Evolutionary conservation across 2,888 invertebrate species (phyloP), one percentile per base, ranked within the genome.

Genomic region (Pediacus dermestoides): DNA sequence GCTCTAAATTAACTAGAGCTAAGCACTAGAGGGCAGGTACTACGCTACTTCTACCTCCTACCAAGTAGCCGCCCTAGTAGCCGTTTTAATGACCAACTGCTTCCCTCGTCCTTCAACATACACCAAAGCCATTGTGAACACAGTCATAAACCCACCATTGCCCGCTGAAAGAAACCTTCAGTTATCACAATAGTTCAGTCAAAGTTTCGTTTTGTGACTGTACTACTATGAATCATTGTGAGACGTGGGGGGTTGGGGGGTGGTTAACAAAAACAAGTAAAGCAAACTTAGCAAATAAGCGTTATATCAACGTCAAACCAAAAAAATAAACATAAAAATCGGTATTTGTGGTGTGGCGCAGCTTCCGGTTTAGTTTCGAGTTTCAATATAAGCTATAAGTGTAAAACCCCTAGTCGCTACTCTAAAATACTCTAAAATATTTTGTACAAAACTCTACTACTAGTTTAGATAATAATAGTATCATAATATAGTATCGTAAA

Each of bases 111-210:
- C 60, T 55, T 61, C 60, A 67, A 62, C 60, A 65, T 58, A 63
- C 58, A 64, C 67, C 66, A 66, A 63, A 67, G 65, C 66, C 66
- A 66, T 52, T 63, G 64, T 61, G 62, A 63, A 63, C 63, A 66
- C 61, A 66, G 66, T 67, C 66, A 67, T 66, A 67, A 63, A 60
- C 63, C 61, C 60, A 64, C 59, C 60, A 58, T 55, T 57, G 61
- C 58, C 59, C 62, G 61, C 60, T 65, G 66, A 60, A 64, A 61
- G 55, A 61, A 61, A 61, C 61, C 58, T 57, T 58, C 54, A 61
- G 52, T 61, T n/a, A n/a, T n/a, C n/a, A n/a, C n/a, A n/a, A n/a
- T n/a, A n/a, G n/a, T n/a, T n/a, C n/a, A n/a, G n/a, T n/a, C n/a
- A n/a, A n/a, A n/a, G n/a, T n/a, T n/a, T n/a, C n/a, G n/a, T n/a